Percentiles rank a stretch among this genome's conserved stretches.
Conservation (phyloP, 2,888 invertebrate genomes). For the Trachelus tabidus region DNA sequence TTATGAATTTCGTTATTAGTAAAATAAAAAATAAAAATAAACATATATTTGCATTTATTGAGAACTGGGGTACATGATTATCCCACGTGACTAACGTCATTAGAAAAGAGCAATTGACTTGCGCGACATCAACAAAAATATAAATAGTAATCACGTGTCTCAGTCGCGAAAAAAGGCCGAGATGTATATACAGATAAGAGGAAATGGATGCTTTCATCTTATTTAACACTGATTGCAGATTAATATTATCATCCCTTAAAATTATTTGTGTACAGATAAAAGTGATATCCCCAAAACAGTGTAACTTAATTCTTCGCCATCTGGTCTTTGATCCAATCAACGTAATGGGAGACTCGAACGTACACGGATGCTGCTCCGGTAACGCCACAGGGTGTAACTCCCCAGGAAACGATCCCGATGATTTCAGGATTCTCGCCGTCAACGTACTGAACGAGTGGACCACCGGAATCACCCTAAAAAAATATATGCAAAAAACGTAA, state of each 20-base stretch:
- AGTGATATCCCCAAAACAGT: too few relatives aligned
- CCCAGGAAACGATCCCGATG: conserved; percentile 69
- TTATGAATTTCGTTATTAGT: too few relatives aligned
- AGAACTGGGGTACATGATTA: too few relatives aligned
- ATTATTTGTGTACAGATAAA: too few relatives aligned
- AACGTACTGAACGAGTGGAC: conserved; percentile 65
- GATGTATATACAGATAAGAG: too few relatives aligned
- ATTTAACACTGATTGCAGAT: too few relatives aligned
- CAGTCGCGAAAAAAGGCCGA: too few relatives aligned
- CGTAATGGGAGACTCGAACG: conserved; percentile 64
- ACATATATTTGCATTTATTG: too few relatives aligned
- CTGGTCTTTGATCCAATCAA: conserved; percentile 59
- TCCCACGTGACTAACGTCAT: too few relatives aligned
- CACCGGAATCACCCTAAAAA: conserved; percentile 70
- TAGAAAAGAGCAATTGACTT: too few relatives aligned
- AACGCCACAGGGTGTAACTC: conserved; percentile 66
- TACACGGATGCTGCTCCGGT: conserved; percentile 65
- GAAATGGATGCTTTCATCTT: too few relatives aligned
- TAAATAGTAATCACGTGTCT: neutral
- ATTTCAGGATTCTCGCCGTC: conserved; percentile 33
- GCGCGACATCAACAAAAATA: neutral
- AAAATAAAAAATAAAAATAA: neutral
- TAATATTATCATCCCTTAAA: too few relatives aligned
- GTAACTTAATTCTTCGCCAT: neutral
- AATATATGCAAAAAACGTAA: neutral